Conservation (phyloP, 2,888 invertebrate genomes). For the Melinaea marsaeus region DNA sequence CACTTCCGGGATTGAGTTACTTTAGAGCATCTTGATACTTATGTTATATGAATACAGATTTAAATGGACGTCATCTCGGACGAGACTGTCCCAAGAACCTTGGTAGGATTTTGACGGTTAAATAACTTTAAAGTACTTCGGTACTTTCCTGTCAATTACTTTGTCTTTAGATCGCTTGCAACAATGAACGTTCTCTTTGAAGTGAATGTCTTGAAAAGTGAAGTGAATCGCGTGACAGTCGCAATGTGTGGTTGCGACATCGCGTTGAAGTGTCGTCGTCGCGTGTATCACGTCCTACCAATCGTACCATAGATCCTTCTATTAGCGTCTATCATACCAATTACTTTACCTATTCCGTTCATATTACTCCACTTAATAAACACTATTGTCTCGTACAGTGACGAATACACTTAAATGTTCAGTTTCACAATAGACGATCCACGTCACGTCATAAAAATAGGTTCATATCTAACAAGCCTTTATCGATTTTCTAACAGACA, state of each 20-base stretch:
- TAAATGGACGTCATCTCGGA: no score
- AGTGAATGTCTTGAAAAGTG: conserved; percentile 18
- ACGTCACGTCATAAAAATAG: no score
- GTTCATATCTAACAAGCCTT: neutral
- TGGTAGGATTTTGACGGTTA: no score
- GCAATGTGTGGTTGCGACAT: conserved; percentile 52
- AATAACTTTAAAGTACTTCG: no score
- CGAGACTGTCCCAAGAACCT: no score
- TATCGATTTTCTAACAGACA: neutral
- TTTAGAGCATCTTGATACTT: conserved; percentile 24
- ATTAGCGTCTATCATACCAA: conserved; percentile 43
- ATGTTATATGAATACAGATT: no score
- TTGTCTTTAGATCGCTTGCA: no score
- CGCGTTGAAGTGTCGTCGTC: conserved; percentile 38
- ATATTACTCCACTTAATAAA: neutral
- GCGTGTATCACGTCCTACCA: conserved; percentile 61
- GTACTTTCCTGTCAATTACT: no score
- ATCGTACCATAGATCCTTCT: conserved; percentile 56
- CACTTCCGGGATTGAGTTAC: conserved; percentile 58
- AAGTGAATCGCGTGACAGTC: conserved; percentile 51
- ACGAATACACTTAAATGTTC: no score
- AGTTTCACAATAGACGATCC: neutral
- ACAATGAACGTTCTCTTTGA: conserved; percentile 8
- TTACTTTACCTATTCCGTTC: conserved; percentile 15
- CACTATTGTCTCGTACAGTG: no score